These are phyloP conservation scores for Silurus asotus DNA, from an alignment of 2,113 vertebrate genomes.

Conservation along the genomic window DNA sequence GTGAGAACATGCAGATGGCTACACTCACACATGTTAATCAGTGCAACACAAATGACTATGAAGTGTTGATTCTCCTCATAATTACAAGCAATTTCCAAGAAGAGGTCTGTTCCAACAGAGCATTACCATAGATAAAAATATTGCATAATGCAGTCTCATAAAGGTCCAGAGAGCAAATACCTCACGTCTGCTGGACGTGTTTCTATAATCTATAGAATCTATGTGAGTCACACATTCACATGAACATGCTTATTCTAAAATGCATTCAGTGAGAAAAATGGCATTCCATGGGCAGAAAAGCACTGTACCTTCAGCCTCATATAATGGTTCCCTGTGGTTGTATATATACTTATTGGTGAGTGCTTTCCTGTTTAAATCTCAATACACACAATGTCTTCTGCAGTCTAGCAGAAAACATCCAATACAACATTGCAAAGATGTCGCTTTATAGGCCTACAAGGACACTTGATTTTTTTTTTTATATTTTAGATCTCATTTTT, in stretches of 20 bases:
- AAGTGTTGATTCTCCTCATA: neutral
- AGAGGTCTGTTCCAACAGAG: neutral
- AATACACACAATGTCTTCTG: slow-evolving; percentile 15
- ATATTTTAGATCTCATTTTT: too few species aligned
- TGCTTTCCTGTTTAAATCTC: slow-evolving; percentile 13
- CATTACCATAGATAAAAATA: neutral
- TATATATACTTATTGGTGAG: slow-evolving; percentile 32
- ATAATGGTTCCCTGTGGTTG: slow-evolving; percentile 33
- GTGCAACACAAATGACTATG: neutral
- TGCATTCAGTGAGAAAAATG: slow-evolving; percentile 66
- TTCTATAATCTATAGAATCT: neutral
- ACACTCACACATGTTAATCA: neutral
- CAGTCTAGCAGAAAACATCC: neutral
- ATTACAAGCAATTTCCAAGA: neutral
- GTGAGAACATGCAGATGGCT: slow-evolving; percentile 12
- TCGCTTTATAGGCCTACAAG: neutral
- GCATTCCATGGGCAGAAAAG: slow-evolving; percentile 62
- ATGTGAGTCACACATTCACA: neutral
- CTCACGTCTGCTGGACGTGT: neutral
- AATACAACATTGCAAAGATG: neutral
- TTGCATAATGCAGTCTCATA: neutral
- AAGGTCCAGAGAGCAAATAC: neutral
- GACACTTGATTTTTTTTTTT: neutral
- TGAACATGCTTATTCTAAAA: slow-evolving; percentile 25
- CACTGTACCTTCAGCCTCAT: slow-evolving; percentile 65